Percentiles rank a stretch among this genome's conserved stretches.
Conservation (phyloP, 2,888 invertebrate species). For the Stictocephala bisonia region DNA sequence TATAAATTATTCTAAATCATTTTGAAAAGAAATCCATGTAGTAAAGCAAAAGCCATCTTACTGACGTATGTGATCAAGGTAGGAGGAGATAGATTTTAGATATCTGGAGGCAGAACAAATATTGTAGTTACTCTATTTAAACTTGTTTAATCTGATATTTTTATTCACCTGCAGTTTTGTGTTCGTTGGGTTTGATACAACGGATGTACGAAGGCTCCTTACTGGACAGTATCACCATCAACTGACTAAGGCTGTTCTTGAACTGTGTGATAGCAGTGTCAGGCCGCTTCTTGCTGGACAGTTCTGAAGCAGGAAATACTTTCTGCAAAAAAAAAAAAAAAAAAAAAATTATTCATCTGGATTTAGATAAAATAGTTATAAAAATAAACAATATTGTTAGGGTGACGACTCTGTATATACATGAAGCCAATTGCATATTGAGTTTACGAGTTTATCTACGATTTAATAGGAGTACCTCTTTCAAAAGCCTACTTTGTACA, state of each 20-base stretch:
- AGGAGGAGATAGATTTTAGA: too few relatives aligned
- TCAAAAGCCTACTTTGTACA: too few relatives aligned
- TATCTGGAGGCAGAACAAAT: background rate
- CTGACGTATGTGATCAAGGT: too few relatives aligned
- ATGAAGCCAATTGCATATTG: too few relatives aligned
- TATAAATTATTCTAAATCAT: too few relatives aligned
- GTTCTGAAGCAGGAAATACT: constrained; percentile 74
- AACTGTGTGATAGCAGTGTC: constrained; percentile 93
- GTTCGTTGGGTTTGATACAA: constrained; percentile 94
- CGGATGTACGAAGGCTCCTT: constrained; percentile 95
- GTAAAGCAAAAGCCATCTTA: too few relatives aligned
- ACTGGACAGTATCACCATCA: constrained; percentile 90
- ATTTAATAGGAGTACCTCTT: too few relatives aligned
- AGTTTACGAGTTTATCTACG: too few relatives aligned
- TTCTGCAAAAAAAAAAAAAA: constrained; percentile 62
- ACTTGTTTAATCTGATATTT: constrained; percentile 55
- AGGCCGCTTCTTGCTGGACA: constrained; percentile 82
- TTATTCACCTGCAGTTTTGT: constrained; percentile 70
- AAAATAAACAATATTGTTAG: background rate
- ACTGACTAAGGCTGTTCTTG: constrained; percentile 84
- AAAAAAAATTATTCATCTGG: too few relatives aligned
- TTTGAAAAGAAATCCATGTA: too few relatives aligned
- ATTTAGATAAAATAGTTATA: too few relatives aligned
- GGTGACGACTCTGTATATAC: background rate
- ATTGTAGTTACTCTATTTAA: background rate